Evolutionary conservation across 2,797 vertebrate species (phyloP).

Genomic region (Coregonus suidteri): DNA sequence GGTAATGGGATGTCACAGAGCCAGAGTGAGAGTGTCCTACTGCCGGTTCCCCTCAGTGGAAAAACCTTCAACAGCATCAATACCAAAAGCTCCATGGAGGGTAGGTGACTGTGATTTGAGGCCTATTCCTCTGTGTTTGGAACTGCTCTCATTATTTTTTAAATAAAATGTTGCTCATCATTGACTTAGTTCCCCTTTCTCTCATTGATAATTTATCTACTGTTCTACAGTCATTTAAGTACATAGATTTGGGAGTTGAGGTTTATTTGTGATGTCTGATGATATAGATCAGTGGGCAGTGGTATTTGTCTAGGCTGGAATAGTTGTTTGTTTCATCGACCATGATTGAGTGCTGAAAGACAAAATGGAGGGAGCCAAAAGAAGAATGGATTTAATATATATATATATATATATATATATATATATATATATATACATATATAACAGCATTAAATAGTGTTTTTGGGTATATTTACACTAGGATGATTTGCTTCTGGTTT

Average conservation of each 20-base stretch:
- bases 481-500: not conserved
- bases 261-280: not conserved
- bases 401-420: no score
- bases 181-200: not conserved
- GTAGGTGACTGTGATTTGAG: slow-evolving; percentile 53
- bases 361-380: not conserved
- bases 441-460: not conserved
- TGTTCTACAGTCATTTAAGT: not conserved
- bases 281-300: not conserved
- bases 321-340: not conserved
- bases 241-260: not conserved
- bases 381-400: no score
- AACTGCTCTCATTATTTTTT: not conserved
- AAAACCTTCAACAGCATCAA: slow-evolving; percentile 5
- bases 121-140: not conserved
- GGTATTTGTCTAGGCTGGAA: not conserved
- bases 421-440: no score
- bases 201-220: not conserved
- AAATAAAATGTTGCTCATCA: not conserved
- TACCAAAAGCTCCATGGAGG: slow-evolving; percentile 27
- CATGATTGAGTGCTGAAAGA: not conserved
- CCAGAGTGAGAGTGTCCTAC: slow-evolving; percentile 48
- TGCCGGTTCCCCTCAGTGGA: slow-evolving; percentile 61
- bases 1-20: slow-evolving; percentile 53
- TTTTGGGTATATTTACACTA: not conserved